Base-by-base conservation (phyloP, 2,888 invertebrate species). In the Cryptocephalus primarius region DNA sequence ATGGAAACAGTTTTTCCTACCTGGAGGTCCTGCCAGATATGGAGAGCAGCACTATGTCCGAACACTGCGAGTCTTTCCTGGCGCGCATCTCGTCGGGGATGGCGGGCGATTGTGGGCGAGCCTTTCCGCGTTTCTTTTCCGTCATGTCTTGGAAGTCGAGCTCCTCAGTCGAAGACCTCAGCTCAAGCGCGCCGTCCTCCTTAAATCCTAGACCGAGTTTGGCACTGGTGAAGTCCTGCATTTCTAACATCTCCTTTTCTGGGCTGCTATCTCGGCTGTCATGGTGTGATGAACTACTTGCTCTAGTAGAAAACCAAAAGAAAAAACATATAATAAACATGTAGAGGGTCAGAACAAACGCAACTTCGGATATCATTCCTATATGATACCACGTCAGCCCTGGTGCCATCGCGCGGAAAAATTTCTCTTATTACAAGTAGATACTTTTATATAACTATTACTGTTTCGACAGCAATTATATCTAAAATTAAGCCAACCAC, bases 131-230 rank as follows among this genome's bases (percentile, higher is more conserved):
- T 67, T 69, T 62, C 45, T 58, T 55, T 32, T 63, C 60, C 45
- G 63, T 57, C 36, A 78, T 75, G 68, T 89, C 88, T 61, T 88
- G 82, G 64, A 88, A 84, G 58, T 87, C 88, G 51, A 91, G 75
- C 71, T 91, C 91, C 68, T 91, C 91, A 10, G 90, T 91, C 51
- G 89, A 90, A 47, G 87, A 88, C 57, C 89, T 79, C 56, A 91
- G 69, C 62, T 91, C 90, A 48, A 85, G 76, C n/a, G 87, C 82
- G 59, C 88, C 89, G 69, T 88, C 88, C 55, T 70, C 70, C 48
- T 64, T 61, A 50, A 68, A 69, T 45, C 67, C 68, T 44, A 68
- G 54, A n/a, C 68, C 68, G 33, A 68, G 58, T 59, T 68, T 68
- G 43, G 63, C 61, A 51, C 63, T 63, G 51, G 64, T 62, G 46